Base-by-base conservation (phyloP, 2,888 invertebrate species). In the Euplexia lucipara region DNA sequence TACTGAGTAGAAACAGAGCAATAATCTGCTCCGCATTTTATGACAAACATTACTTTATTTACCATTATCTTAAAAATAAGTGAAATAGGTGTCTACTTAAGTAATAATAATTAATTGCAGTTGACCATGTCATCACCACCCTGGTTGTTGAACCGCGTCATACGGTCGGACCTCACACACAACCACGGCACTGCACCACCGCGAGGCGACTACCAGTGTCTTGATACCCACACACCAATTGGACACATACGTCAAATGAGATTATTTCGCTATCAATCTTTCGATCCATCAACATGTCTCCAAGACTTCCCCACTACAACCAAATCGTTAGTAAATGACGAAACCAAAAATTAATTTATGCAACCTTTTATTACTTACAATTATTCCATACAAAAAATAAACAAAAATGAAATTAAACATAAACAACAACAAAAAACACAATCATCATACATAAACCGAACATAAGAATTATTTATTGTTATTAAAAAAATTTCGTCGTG, bases 161-260 rank as follows among this genome's bases (percentile, higher is more conserved):
- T 95, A 69, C 88, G 93, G 7, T 95, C 95, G 1, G 92, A 94
- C 65, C 80, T 94, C 71, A 95, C 95, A 6, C 94, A 95, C 62
- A 95, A 93, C 79, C 88, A 92, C 63, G 90, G 94, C 34, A 90
- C 94, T 8, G 95, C 94, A 6, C 95, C 95, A 1, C 94, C 95
- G 0, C 88, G 85, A 30, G 95, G 95, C 1, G 86, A 91, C 71
- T 94, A 95, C 78, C 94, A 95, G 64, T 95, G 91, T 56, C 86
- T 95, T 34, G 95, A 95, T 78, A 92, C 92, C 0, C 94, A 95
- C 79, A 94, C 95, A 0, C 95, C 95, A 4, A 95, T 95, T 22
- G 90, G 87, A 0, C 95, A 95, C 73, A 94, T 95, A 41, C 90
- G 95, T 16, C 80, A 89, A 56, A 83, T 95, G 87, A 86, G 91